Conservation (phyloP, 2,113 vertebrate species). For the Paratilapia polleni region DNA sequence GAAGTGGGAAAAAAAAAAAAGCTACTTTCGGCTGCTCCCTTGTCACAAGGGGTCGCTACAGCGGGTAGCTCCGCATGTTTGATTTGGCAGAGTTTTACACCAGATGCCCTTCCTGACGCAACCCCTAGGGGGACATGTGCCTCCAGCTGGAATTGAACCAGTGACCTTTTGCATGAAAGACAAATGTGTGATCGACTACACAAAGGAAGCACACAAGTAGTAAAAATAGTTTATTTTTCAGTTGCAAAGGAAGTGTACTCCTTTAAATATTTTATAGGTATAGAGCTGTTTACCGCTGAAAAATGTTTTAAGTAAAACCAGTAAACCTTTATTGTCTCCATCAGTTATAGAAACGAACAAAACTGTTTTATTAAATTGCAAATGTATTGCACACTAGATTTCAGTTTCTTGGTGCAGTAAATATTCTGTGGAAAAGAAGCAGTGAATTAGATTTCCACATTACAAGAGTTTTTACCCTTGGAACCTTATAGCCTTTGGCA, state of each 20-base stretch:
- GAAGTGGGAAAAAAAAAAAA: no score
- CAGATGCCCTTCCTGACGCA: no score
- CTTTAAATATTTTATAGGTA: constrained; percentile 43
- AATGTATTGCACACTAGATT: constrained; percentile 27
- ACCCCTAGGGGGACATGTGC: no score
- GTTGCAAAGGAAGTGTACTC: not conserved
- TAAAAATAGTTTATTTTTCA: constrained; percentile 5
- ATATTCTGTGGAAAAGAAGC: constrained; percentile 24
- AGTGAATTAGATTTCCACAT: constrained; percentile 52
- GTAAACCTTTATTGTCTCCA: constrained; percentile 30
- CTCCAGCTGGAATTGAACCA: no score
- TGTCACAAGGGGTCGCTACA: no score
- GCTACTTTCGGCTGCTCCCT: no score
- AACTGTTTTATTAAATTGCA: constrained; percentile 47
- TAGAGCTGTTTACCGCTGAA: not conserved
- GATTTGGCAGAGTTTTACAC: no score
- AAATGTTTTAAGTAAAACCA: not conserved
- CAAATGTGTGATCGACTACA: no score
- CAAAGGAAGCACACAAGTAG: no score
- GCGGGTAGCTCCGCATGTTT: no score
- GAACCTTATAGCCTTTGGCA: constrained; percentile 67
- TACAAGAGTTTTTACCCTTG: constrained; percentile 53
- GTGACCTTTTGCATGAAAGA: no score
- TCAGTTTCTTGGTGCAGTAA: constrained; percentile 10
- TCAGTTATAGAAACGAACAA: constrained; percentile 46